A percentile compares a stretch with the other conserved stretches of the same genome.
phyloP scores from a whole-genome alignment of 2,797 vertebrate genomes.

The Gila robusta region DNA sequence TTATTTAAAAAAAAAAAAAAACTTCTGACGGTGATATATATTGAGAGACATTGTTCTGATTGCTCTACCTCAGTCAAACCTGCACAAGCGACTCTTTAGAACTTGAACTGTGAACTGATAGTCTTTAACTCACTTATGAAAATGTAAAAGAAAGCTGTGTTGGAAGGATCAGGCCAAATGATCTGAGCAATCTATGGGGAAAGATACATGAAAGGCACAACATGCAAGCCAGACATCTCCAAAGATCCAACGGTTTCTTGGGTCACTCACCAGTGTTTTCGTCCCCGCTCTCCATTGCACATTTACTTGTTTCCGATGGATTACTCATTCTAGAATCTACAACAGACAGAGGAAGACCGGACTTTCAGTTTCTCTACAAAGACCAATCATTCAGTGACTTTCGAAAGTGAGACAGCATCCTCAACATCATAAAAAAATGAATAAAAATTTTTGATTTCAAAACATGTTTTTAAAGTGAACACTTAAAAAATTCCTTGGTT shows the following conservation, averaged over 20 bases:
- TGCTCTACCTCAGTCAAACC: slow-evolving; percentile 21
- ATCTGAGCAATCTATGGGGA: neutral
- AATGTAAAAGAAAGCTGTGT: slow-evolving; percentile 21
- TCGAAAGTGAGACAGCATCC: neutral
- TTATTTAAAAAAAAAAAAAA: neutral
- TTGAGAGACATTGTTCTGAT: slow-evolving; percentile 38
- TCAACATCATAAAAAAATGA: neutral
- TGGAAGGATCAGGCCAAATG: neutral
- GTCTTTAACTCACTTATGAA: slow-evolving; percentile 17
- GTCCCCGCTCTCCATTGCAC: slow-evolving; percentile 93
- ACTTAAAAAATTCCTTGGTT: neutral
- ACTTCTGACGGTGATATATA: slow-evolving; percentile 39
- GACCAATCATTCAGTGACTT: slow-evolving; percentile 31
- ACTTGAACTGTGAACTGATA: neutral
- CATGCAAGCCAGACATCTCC: slow-evolving; percentile 20
- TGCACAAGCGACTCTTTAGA: slow-evolving; percentile 11
- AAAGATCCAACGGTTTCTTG: neutral
- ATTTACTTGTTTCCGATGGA: slow-evolving; percentile 96
- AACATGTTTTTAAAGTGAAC: neutral
- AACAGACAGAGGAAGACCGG: slow-evolving; percentile 75
- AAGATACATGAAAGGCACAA: slow-evolving; percentile 17
- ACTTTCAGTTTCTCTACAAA: slow-evolving; percentile 33
- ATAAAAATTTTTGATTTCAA: neutral
- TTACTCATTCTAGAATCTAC: slow-evolving; percentile 99
- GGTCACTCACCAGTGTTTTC: slow-evolving; percentile 88